These are phyloP conservation scores for Oedothorax gibbosus DNA, from an alignment of 1,140 invertebrate species.

Conservation along the genomic window DNA sequence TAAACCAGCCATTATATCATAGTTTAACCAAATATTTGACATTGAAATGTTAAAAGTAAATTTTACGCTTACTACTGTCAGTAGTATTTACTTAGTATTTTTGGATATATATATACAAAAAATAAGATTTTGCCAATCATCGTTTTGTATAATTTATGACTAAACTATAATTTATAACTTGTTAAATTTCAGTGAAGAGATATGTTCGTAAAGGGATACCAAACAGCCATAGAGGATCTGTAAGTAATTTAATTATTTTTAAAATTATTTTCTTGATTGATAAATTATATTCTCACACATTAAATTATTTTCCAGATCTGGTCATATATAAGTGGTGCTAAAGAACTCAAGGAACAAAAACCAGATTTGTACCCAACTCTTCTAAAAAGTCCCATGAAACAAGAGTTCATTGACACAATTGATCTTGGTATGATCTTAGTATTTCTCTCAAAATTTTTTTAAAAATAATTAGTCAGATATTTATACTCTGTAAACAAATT, in stretches of 20 bases:
- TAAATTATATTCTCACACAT: neutral
- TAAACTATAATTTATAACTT: neutral
- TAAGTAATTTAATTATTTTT: slow-evolving; percentile 67
- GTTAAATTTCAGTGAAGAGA: slow-evolving; percentile 75
- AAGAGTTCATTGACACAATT: slow-evolving; percentile 78
- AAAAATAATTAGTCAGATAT: too few relatives aligned
- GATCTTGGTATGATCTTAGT: slow-evolving; percentile 75
- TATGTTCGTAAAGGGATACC: slow-evolving; percentile 92
- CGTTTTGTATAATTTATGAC: neutral
- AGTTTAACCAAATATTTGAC: neutral
- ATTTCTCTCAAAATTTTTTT: neutral
- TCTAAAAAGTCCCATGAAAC: slow-evolving; percentile 68
- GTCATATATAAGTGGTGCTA: slow-evolving; percentile 85
- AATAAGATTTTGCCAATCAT: too few relatives aligned
- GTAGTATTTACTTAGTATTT: neutral
- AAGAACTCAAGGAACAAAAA: slow-evolving; percentile 75
- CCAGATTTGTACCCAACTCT: slow-evolving; percentile 80
- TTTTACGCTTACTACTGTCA: neutral
- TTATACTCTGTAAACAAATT: too few relatives aligned
- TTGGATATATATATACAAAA: too few relatives aligned
- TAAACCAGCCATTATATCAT: too few relatives aligned
- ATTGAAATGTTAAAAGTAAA: slow-evolving; percentile 1
- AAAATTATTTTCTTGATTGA: too few relatives aligned
- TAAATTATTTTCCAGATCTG: slow-evolving; percentile 73
- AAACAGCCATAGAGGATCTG: slow-evolving; percentile 73